Evolutionary conservation across 2,113 vertebrate species (phyloP).

Genomic region (Coregonus clupeaformis): DNA sequence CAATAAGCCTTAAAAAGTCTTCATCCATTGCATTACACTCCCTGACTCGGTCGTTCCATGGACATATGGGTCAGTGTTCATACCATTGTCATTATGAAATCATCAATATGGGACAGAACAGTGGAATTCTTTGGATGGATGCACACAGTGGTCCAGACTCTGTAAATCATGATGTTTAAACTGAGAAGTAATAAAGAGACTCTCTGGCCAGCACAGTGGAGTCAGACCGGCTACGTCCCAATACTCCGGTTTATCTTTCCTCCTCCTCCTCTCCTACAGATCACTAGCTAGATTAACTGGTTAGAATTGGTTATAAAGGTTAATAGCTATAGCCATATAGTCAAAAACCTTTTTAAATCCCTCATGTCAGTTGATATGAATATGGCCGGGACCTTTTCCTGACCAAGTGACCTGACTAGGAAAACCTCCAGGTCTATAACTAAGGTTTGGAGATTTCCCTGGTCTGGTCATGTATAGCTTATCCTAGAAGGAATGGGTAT

Average conservation of each 20-base stretch:
- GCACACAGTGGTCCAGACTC: conserved; percentile 3
- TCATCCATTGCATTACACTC: not conserved
- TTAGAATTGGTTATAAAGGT: not conserved
- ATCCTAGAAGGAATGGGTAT: no score
- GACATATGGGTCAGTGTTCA: not conserved
- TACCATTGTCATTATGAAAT: not conserved
- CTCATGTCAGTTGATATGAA: not conserved
- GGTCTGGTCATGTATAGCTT: no score
- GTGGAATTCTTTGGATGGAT: conserved; percentile 23
- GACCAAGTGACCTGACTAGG: no score
- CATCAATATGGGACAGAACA: conserved; percentile 8
- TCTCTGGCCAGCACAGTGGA: conserved; percentile 1
- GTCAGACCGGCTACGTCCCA: not conserved
- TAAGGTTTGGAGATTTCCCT: no score
- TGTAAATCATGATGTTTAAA: conserved; percentile 20
- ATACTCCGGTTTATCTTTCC: not conserved
- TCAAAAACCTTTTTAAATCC: not conserved
- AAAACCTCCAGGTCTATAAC: no score
- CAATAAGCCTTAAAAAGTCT: not conserved
- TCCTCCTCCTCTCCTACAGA: not conserved
- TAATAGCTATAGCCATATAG: not conserved
- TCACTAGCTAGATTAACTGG: no score
- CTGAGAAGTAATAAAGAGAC: conserved; percentile 11
- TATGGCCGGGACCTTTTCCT: no score
- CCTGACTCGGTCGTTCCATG: not conserved